A percentile compares a stretch with the other conserved stretches of the same genome.
Evolutionary conservation across 1,140 invertebrate species (phyloP).

Genomic region (Drosophila nikananu): DNA sequence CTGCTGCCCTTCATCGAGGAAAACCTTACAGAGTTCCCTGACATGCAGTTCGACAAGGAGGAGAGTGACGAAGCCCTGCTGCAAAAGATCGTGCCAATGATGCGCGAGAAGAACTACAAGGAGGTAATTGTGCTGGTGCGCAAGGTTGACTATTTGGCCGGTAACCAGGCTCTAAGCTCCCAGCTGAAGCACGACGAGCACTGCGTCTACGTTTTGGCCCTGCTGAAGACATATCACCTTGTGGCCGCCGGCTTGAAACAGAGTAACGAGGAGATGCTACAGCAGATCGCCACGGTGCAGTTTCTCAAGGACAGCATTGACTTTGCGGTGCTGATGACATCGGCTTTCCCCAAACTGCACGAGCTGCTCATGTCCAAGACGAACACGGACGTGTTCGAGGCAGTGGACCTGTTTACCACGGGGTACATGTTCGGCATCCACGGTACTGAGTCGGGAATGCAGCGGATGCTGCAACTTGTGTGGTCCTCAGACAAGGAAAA

Average conservation of each 20-base stretch:
- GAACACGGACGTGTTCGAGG: conserved; percentile 92
- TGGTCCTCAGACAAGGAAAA: conserved; percentile 88
- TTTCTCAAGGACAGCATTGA: conserved; percentile 88
- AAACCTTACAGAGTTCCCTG: conserved; percentile 67
- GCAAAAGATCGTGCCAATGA: conserved; percentile 51
- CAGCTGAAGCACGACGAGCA: conserved; percentile 65
- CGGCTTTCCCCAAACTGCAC: conserved; percentile 90
- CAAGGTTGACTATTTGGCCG: conserved; percentile 69
- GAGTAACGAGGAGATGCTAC: conserved; percentile 80
- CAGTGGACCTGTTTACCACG: conserved; percentile 93
- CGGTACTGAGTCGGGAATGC: conserved; percentile 90
- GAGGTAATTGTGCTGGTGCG: conserved; percentile 67
- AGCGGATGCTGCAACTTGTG: conserved; percentile 91
- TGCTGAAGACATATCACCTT: conserved; percentile 75
- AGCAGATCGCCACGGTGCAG: conserved; percentile 86
- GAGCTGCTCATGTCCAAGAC: conserved; percentile 91
- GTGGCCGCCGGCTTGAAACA: conserved; percentile 67
- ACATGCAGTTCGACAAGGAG: conserved; percentile 68
- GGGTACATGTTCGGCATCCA: conserved; percentile 92
- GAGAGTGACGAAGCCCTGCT: conserved; percentile 73
- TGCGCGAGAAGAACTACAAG: conserved; percentile 71
- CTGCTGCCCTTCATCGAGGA: conserved; percentile 85
- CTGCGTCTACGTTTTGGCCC: conserved; percentile 64
- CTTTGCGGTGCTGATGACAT: conserved; percentile 89
- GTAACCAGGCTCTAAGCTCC: conserved; percentile 61